A percentile compares a stretch with the other conserved stretches of the same genome.
Evolutionary conservation across 1,140 invertebrate species (phyloP).

Genomic region (Tetramorium alpestre): DNA sequence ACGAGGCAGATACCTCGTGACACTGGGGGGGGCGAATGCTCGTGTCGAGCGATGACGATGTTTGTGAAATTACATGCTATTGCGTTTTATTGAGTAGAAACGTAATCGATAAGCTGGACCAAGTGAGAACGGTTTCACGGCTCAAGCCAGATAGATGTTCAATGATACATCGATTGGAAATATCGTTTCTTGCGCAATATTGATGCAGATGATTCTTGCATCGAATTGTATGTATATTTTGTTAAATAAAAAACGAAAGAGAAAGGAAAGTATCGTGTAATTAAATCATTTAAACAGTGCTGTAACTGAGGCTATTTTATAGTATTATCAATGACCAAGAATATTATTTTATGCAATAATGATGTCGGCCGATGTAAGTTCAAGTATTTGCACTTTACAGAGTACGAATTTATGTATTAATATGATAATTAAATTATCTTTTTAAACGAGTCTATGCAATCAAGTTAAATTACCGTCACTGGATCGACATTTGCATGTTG

Average conservation of each 20-base stretch:
- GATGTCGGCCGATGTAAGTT: background rate
- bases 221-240: background rate
- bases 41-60: background rate
- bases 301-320: background rate
- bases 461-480: background rate
- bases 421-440: slow-evolving; percentile 24
- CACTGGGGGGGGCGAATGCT: background rate
- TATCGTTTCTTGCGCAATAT: background rate
- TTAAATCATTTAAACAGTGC: background rate
- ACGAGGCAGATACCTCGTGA: slow-evolving; percentile 22
- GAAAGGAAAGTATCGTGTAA: background rate
- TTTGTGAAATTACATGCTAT: slow-evolving; percentile 8
- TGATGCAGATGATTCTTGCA: background rate
- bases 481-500: background rate
- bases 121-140: background rate
- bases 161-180: background rate
- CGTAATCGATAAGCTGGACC: slow-evolving; percentile 15
- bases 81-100: background rate
- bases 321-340: background rate
- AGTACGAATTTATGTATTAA: background rate
- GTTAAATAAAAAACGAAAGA: background rate
- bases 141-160: background rate
- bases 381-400: background rate
- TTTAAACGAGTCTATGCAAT: background rate
- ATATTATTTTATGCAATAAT: background rate